These are phyloP conservation scores for Panagrolaimus sp. DNA, from an alignment of 1,140 invertebrate genomes.

Conservation along the genomic window DNA sequence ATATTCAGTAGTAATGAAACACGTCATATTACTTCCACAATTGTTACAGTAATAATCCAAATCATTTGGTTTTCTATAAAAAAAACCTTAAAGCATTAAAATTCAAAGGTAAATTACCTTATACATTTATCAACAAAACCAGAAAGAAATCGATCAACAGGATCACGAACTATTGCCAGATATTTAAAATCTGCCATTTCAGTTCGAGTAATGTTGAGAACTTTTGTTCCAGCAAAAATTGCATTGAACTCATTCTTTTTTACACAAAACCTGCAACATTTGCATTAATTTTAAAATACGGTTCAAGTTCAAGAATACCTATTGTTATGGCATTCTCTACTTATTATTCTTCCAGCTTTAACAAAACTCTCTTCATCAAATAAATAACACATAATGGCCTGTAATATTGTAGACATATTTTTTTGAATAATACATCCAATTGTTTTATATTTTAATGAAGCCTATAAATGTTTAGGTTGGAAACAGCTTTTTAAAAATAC, in stretches of 20 bases:
- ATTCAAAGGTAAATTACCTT: not conserved
- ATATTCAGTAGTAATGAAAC: slow-evolving; percentile 41
- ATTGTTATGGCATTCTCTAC: not conserved
- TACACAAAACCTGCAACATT: slow-evolving; percentile 23
- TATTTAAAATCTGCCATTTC: slow-evolving; percentile 4
- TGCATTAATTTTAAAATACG: not conserved
- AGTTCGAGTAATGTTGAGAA: not conserved
- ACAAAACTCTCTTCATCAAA: slow-evolving; percentile 18
- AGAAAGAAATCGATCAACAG: slow-evolving; percentile 35
- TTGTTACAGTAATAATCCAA: slow-evolving; percentile 31
- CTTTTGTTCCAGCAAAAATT: not conserved
- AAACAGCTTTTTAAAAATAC: not conserved
- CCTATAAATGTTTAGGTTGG: not conserved
- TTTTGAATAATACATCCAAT: slow-evolving; percentile 28
- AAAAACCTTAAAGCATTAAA: not conserved
- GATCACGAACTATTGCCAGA: slow-evolving; percentile 33
- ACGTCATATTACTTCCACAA: slow-evolving; percentile 34
- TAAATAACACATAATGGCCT: slow-evolving; percentile 26
- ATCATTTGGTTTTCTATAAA: not conserved
- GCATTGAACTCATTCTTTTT: slow-evolving; percentile 23
- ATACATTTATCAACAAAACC: slow-evolving; percentile 37
- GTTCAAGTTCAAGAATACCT: not conserved
- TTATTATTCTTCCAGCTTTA: not conserved
- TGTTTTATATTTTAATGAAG: slow-evolving; percentile 17
- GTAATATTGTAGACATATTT: slow-evolving; percentile 26